Evolutionary conservation across 2,888 invertebrate species (phyloP), one percentile per base, ranked within the genome.

Genomic region (Patella ulyssiponensis): DNA sequence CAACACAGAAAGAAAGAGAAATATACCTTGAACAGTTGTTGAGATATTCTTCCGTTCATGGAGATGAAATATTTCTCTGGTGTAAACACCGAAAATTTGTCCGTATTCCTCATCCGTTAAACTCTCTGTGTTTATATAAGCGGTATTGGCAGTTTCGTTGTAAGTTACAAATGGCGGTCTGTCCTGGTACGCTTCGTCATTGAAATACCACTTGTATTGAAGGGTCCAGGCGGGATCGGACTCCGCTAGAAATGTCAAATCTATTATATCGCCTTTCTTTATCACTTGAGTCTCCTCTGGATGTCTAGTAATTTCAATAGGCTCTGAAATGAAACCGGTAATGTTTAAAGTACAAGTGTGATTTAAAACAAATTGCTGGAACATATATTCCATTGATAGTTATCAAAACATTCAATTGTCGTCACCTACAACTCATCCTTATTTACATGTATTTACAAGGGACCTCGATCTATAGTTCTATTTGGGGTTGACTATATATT

Each of bases 41-140:
- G 44, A 44, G 44, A 44, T 9, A 44, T 44, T 44, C 44, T 44
- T 44, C 44, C 44, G 3, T 52, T 53, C 52, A 20, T 52, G 56
- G 3, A 52, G 23, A 27, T 73, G 73, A 56, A 54, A 73, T 15
- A 73, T 53, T 27, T 23, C 9, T 20, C 73, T 7, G 54, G n/a
- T 73, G 73, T 73, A 73, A 27, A 12, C 53, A 5, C 73, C 73
- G 9, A 27, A 11, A n/a, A 73, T 73, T 12, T 52, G 20, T 44
- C 17, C 20, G 17, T 52, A 52, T 56, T 73, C 54, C 54, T 73
- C 54, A 52, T 73, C 73, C n/a, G n/a, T 73, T 56, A 73, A 56
- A 73, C 54, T 53, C 7, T 53, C 27, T 23, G 73, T 73, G 73
- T 73, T 73, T 20, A 73, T 73, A 56, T 53, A 73, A 3, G 73